phyloP scores from a whole-genome alignment of 2,888 invertebrate genomes.

The Phytoseiulus persimilis region DNA sequence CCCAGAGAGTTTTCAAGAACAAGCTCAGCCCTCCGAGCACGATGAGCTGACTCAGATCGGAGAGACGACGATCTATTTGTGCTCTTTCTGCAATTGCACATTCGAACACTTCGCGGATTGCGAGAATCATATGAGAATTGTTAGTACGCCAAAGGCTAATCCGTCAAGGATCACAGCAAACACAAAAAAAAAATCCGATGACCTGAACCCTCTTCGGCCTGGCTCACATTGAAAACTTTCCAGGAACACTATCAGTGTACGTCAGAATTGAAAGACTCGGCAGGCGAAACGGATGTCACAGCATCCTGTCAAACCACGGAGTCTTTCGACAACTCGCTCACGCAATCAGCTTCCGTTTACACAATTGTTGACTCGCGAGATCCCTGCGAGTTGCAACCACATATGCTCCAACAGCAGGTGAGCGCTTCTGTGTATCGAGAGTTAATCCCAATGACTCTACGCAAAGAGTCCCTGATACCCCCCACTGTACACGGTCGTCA shows the following conservation, averaged over 20 bases:
- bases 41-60: background rate
- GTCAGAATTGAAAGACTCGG: background rate
- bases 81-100: constrained; percentile 7
- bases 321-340: background rate
- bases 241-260: background rate
- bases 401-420: background rate
- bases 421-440: background rate
- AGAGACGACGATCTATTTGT: background rate
- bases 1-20: background rate
- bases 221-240: background rate
- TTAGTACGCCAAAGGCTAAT: background rate
- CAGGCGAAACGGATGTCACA: background rate
- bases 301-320: background rate
- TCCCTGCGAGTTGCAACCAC: background rate
- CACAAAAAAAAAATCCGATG: background rate
- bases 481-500: no score
- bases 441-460: no score
- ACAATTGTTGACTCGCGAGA: background rate
- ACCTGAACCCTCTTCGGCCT: background rate
- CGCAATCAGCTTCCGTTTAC: background rate
- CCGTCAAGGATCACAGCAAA: no score
- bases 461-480: no score
- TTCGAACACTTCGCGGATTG: constrained; percentile 13
- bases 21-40: background rate
- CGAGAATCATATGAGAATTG: constrained; percentile 25